Base-by-base conservation (phyloP, 37 sponge, comb jelly and placozoan species). In the Halichondria panicea region DNA sequence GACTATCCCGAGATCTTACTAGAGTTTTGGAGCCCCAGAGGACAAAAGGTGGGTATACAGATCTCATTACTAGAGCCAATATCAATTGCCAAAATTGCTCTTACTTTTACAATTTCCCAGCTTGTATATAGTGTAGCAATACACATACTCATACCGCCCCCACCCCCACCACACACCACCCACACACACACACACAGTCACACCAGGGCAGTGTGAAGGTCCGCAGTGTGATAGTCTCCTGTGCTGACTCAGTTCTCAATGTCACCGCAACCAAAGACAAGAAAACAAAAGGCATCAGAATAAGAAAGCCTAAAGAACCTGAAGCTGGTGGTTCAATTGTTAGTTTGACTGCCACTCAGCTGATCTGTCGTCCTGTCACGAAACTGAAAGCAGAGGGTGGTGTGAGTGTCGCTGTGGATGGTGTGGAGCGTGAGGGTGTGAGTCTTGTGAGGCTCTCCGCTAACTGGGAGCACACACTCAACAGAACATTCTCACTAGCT, bases 151-250 rank as follows among this genome's bases (percentile, higher is more conserved):
- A n/a, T n/a, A n/a, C n/a, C n/a, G n/a, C n/a, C n/a, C n/a, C n/a
- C n/a, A n/a, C n/a, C n/a, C n/a, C n/a, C n/a, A n/a, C n/a, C n/a
- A n/a, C n/a, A n/a, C n/a, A n/a, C n/a, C n/a, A n/a, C n/a, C n/a
- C n/a, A n/a, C n/a, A n/a, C n/a, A n/a, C n/a, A n/a, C n/a, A n/a
- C n/a, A n/a, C n/a, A 31, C 58, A 72, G 73, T 6, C 52, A 12
- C 64, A 46, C 48, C 71, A 80, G 46, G 71, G 22, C 32, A 80
- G 46, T 45, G 50, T 86, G 50, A 86, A 86, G 63, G 87, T 86
- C 21, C 74, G 87, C 19, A 72, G 87, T 79, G 81, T 86, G n/a
- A 74, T 79, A 55, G 87, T 72, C 0, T 67, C 87, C 33, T 67
- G 65, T 44, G 62, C 65, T 30, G 75, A 77, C 24, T 75, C 73